Conservation (phyloP, 2,888 invertebrate species). For the Ypsolopha sequella region DNA sequence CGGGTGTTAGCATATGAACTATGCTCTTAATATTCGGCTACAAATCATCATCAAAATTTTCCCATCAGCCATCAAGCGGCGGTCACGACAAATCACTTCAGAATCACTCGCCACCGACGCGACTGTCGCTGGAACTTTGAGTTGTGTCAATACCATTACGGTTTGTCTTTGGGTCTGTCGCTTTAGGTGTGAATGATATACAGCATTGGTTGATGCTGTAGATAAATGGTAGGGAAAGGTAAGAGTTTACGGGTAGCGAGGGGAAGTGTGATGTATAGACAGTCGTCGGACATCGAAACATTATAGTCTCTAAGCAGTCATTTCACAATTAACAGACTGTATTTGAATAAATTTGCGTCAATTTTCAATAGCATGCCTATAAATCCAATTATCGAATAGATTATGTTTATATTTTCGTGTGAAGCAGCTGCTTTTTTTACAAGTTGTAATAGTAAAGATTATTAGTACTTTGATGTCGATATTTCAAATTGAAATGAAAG, state of each 20-base stretch:
- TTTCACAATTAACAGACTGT: constrained; percentile 56
- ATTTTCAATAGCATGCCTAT: constrained; percentile 44
- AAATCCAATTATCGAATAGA: constrained; percentile 52
- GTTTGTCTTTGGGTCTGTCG: constrained; percentile 15
- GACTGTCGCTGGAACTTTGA: constrained; percentile 17
- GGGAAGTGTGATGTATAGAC: constrained; percentile 45
- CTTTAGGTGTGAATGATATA: constrained; percentile 1
- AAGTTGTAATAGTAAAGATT: constrained; percentile 38
- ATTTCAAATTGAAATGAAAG: constrained; percentile 31
- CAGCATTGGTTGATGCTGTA: constrained; percentile 12
- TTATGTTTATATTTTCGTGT: constrained; percentile 21
- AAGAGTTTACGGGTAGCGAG: background rate
- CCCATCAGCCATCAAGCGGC: constrained; percentile 56
- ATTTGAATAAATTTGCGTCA: constrained; percentile 64
- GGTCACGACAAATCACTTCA: constrained; percentile 66
- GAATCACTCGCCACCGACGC: constrained; percentile 40
- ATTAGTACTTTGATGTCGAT: constrained; percentile 19
- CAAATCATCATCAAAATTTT: constrained; percentile 55
- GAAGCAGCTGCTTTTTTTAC: constrained; percentile 29
- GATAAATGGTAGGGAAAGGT: background rate
- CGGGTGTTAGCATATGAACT: constrained; percentile 60
- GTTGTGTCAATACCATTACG: constrained; percentile 31
- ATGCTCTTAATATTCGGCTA: constrained; percentile 56
- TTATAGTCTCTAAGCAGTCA: constrained; percentile 45
- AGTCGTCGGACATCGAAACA: constrained; percentile 45